Base-by-base conservation (phyloP, 1,140 invertebrate genomes). In the Laupala kohalensis region DNA sequence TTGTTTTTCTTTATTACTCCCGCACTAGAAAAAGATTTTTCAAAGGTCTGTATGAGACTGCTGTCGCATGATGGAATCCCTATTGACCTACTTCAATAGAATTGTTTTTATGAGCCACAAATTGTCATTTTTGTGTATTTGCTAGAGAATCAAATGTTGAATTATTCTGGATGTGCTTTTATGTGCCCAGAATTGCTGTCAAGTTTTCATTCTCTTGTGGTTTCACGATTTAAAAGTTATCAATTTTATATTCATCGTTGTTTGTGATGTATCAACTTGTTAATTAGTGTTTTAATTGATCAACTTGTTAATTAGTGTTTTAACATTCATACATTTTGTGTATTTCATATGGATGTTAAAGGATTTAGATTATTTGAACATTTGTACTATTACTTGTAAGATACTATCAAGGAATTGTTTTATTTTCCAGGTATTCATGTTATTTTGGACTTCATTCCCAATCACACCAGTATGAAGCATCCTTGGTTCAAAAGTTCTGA, bases 401-500 rank as follows among this genome's bases (percentile, higher is more conserved):
- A 6, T 64, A 3, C 25, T 64, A 6, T 5, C 6, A 25, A 9
- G 24, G 25, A 2, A 19, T 62, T 67, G n/a, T 68, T 64, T 73
- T 70, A 30, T 23, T 53, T 70, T 69, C 4, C 29, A 85, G 85
- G 79, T 70, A 75, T 85, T 72, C 81, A 82, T 72, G 25, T 87
- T 4, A 78, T 87, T 27, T 73, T 87, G 74, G 85, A 87, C 74
- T 82, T 86, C 70, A 80, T 85, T 37, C 84, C 84, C 9, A 86
- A 86, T 76, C 83, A 86, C 74, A 83, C 84, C 23, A 83, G 83
- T 74, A 79, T 81, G 68, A 77, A 82, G 69, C 83, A 85, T 77
- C 73, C 75, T 5, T 86, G 85, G 85, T 86, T 86, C 74, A 6
- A 74, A 25, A 77, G 78, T 28, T 85, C 83, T 65, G 67, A 75